Evolutionary conservation across 2,113 vertebrate species (phyloP).

Genomic region (Podarcis cretensis): DNA sequence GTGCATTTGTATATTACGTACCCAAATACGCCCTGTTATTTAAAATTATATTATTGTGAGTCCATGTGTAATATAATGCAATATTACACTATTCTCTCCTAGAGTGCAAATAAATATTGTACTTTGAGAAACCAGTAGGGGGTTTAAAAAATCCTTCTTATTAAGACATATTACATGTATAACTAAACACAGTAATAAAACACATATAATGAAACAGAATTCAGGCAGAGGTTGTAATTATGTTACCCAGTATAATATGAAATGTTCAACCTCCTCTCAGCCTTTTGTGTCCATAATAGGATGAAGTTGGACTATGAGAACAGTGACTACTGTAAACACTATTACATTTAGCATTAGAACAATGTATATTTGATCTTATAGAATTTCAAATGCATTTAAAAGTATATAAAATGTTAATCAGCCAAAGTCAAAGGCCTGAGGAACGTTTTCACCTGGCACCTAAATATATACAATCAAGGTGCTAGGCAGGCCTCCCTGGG

Average conservation of each 20-base stretch:
- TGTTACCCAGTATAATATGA: conserved; percentile 7
- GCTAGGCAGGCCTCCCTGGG: no score
- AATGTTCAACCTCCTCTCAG: background rate
- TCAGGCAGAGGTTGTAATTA: background rate
- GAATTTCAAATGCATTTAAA: background rate
- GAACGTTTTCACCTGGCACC: no score
- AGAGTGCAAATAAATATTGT: no score
- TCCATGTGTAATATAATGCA: background rate
- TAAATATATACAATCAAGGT: no score
- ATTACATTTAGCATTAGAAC: background rate
- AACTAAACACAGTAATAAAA: background rate
- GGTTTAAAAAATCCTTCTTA: background rate
- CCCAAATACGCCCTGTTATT: background rate
- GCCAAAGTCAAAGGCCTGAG: no score
- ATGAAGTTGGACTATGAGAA: background rate
- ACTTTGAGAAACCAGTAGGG: background rate
- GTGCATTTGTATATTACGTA: background rate
- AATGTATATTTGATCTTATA: background rate
- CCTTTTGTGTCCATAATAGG: background rate
- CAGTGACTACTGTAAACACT: background rate
- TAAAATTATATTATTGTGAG: background rate
- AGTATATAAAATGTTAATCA: no score
- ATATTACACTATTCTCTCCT: background rate
- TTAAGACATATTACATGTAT: background rate
- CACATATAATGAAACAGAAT: background rate